A percentile compares a stretch with the other conserved stretches of the same genome.
Evolutionary conservation across 2,797 vertebrate genomes (phyloP).

Genomic region (Gymnoscopelus microlampas): DNA sequence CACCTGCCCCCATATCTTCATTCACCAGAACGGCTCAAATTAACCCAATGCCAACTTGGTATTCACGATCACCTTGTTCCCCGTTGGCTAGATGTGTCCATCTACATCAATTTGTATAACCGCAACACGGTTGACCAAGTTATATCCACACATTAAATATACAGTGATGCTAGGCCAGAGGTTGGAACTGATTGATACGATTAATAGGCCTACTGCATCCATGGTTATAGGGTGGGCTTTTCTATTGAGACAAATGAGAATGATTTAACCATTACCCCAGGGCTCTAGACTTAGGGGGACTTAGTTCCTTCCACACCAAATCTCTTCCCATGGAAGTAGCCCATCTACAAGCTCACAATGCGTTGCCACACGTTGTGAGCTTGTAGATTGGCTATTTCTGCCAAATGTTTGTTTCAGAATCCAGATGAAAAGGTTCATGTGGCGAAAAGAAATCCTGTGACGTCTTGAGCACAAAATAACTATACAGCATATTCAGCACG

Average conservation of each 20-base stretch:
- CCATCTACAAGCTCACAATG: too few species aligned
- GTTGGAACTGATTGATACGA: background rate
- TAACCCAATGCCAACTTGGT: background rate
- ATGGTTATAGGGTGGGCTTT: background rate
- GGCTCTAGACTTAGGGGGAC: background rate
- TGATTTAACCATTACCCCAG: background rate
- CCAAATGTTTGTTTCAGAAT: too few species aligned
- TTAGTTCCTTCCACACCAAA: too few species aligned
- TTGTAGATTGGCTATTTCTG: too few species aligned
- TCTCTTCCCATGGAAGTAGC: too few species aligned
- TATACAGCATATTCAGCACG: too few species aligned
- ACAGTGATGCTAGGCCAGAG: background rate
- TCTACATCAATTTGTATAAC: background rate
- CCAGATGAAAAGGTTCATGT: too few species aligned
- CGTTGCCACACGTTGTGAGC: too few species aligned
- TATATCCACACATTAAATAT: background rate
- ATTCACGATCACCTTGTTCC: background rate
- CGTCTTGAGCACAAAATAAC: too few species aligned
- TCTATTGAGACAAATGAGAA: background rate
- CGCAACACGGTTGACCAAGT: background rate
- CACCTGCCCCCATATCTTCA: background rate
- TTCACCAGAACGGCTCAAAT: conserved; percentile 21
- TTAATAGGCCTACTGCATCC: background rate
- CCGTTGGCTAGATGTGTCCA: background rate
- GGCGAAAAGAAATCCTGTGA: too few species aligned